A percentile compares a stretch with the other conserved stretches of the same genome.
phyloP scores from a whole-genome alignment of 2,888 invertebrate species.

The Heliconius charithonia region DNA sequence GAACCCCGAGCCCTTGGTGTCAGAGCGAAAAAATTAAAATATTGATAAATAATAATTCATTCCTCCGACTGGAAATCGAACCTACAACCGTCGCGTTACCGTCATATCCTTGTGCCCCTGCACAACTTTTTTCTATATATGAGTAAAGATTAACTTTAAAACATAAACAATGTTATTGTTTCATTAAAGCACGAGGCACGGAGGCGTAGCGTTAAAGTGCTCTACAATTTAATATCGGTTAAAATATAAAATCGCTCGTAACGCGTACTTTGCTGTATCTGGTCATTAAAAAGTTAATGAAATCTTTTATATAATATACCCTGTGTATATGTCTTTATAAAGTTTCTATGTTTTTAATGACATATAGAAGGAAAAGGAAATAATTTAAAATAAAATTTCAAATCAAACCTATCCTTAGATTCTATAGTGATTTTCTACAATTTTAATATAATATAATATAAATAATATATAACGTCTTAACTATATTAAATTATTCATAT shows the following conservation, averaged over 20 bases:
- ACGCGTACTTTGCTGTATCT: conserved; percentile 2
- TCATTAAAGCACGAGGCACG: not conserved
- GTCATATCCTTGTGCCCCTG: too few relatives aligned
- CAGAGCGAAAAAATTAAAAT: too few relatives aligned
- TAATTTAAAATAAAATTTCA: not conserved
- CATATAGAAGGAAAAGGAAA: too few relatives aligned
- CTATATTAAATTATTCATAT: too few relatives aligned
- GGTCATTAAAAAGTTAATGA: conserved; percentile 35
- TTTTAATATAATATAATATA: too few relatives aligned
- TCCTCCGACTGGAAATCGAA: too few relatives aligned
- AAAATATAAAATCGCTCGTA: conserved; percentile 19
- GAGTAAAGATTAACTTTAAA: not conserved
- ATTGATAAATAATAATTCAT: too few relatives aligned
- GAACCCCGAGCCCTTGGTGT: too few relatives aligned
- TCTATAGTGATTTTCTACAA: not conserved
- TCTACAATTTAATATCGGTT: conserved; percentile 32
- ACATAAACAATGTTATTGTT: conserved; percentile 20
- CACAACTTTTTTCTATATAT: not conserved
- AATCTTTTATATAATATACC: not conserved
- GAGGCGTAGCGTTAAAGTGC: conserved; percentile 20
- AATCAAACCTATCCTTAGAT: not conserved
- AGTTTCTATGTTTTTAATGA: not conserved
- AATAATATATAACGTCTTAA: too few relatives aligned
- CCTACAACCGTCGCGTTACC: too few relatives aligned
- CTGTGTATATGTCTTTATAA: not conserved